Percentiles rank a stretch among this genome's conserved stretches.
Conservation (phyloP, 2,888 invertebrate species). For the Drosophila fulvimacula region DNA sequence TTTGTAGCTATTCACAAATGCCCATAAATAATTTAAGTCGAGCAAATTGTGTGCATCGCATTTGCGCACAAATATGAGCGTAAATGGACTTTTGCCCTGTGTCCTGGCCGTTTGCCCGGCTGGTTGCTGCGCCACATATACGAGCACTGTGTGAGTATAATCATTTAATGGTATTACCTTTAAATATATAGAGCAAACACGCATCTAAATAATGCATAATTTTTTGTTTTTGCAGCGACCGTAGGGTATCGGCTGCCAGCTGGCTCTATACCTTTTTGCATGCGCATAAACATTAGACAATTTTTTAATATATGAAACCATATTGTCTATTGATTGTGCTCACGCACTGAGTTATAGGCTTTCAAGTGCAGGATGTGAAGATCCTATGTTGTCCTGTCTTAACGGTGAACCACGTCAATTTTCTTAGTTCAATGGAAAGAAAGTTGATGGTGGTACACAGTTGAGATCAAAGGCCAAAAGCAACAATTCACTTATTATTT, state of each 20-base stretch:
- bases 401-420: constrained; percentile 12
- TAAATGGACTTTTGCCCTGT: constrained; percentile 12
- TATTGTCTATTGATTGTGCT: constrained; percentile 23
- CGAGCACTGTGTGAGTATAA: constrained; percentile 65
- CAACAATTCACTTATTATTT: neutral
- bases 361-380: neutral
- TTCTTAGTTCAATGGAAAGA: neutral
- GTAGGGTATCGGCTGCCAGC: constrained; percentile 16
- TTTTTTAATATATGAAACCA: neutral
- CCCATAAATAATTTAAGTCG: constrained; percentile 64
- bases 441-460: constrained; percentile 21
- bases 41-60: constrained; percentile 62
- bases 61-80: constrained; percentile 44
- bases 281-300: constrained; percentile 10
- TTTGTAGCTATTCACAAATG: constrained; percentile 47
- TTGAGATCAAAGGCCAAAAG: neutral
- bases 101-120: neutral
- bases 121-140: constrained; percentile 3
- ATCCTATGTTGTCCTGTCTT: neutral
- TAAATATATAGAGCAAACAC: constrained; percentile 56
- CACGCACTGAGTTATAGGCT: neutral
- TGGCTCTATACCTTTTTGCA: neutral
- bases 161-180: constrained; percentile 69
- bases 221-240: constrained; percentile 7
- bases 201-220: constrained; percentile 38